Base-by-base conservation (phyloP, 2,113 vertebrate species). In the Rhynchomys soricoides region DNA sequence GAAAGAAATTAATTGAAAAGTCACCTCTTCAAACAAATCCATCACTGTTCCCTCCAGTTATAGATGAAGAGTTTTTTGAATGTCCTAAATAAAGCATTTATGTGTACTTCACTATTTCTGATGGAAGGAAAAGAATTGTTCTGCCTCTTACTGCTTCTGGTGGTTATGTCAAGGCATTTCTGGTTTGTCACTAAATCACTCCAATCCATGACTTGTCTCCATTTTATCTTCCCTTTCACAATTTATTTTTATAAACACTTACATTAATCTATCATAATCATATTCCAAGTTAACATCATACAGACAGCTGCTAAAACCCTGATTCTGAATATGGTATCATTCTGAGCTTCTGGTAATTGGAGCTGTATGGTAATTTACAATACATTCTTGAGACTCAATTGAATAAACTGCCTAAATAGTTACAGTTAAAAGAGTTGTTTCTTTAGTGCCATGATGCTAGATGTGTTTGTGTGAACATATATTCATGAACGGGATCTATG, bases 51-150 rank as follows among this genome's bases (percentile, higher is more conserved):
- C n/a, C 3, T 83, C 48, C 22, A 17, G 34, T n/a, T 78, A 13
- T 48, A 16, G 37, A 31, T 71, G 66, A 74, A 17, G 22, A 29
- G 13, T 17, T 11, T 37, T 26, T 1, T 4, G 13, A 37, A 91
- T 57, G 6, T 70, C 11, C 15, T 7, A 83, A 73, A 52, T 78
- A 4, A 5, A 29, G 10, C 29, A 6, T 12, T n/a, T 10, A 13
- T 2, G 3, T 31, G 2, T 6, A 9, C 0, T 1, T 57, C 0
- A 5, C 43, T 3, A 3, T 55, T 19, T 7, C n/a, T 31, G 37
- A 62, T 9, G 15, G 15, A 43, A 62, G 40, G 40, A 4, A 7
- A 45, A 26, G 55, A 31, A 75, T 19, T 34, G 45, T 85, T 29
- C 22, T 89, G 31, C 24, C 15, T 70, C 26, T 88, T 52, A 6